Conservation (phyloP, 2,888 invertebrate species). For the Drosophila subsilvestris region DNA sequence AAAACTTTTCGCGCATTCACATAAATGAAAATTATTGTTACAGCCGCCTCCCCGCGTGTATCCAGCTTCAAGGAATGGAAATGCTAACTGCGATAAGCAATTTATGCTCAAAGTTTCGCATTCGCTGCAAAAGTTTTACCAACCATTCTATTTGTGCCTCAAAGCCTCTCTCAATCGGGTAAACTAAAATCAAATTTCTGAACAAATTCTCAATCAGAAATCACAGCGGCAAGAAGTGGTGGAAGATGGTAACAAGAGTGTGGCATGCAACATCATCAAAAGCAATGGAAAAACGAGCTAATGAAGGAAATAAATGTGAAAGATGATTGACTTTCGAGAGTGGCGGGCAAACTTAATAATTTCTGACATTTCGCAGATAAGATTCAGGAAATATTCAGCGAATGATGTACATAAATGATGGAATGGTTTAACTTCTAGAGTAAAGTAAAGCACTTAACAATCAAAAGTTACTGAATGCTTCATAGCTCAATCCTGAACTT, state of each 20-base stretch:
- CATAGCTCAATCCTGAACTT: too few relatives aligned
- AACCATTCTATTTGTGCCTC: constrained; percentile 39
- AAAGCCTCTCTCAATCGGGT: constrained; percentile 27
- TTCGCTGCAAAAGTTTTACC: constrained; percentile 56
- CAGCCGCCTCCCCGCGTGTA: constrained; percentile 18
- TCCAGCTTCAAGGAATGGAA: constrained; percentile 13
- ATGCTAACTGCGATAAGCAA: constrained; percentile 62
- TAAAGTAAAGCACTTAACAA: too few relatives aligned
- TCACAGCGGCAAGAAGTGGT: constrained; percentile 53
- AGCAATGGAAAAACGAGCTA: constrained; percentile 23
- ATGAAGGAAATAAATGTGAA: not conserved
- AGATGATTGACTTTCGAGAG: not conserved
- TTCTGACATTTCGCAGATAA: not conserved
- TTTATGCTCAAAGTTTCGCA: constrained; percentile 64
- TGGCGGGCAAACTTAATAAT: not conserved
- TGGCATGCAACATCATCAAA: constrained; percentile 44
- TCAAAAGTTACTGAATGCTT: not conserved
- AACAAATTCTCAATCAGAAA: constrained; percentile 62
- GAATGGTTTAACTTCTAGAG: too few relatives aligned
- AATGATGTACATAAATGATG: too few relatives aligned
- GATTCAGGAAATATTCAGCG: not conserved
- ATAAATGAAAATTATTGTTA: constrained; percentile 60
- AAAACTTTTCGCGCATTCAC: constrained; percentile 35
- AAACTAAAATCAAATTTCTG: constrained; percentile 72
- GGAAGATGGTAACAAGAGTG: constrained; percentile 18